A percentile compares a stretch with the other conserved stretches of the same genome.
phyloP scores from a whole-genome alignment of 2,888 invertebrate species.

The Eupithecia insigniata region DNA sequence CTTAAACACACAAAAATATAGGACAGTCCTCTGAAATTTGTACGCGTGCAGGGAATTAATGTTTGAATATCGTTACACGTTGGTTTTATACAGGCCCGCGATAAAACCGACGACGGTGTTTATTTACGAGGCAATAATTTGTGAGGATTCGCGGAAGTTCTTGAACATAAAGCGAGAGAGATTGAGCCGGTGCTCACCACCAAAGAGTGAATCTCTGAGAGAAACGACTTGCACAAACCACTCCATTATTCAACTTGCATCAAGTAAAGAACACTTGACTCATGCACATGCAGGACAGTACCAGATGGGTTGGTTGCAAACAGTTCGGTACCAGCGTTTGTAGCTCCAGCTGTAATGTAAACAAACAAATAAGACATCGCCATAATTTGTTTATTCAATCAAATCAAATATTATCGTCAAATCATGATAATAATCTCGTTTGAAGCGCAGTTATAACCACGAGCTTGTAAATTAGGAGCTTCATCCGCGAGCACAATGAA shows the following conservation, averaged over 20 bases:
- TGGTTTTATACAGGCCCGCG: conserved; percentile 25
- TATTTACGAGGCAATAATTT: conserved; percentile 34
- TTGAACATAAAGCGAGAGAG: conserved; percentile 23
- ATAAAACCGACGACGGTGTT: conserved; percentile 30
- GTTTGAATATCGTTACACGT: conserved; percentile 31
- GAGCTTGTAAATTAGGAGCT: conserved; percentile 19
- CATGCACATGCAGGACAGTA: not conserved
- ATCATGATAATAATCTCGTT: conserved; percentile 7
- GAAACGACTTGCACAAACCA: conserved; percentile 2
- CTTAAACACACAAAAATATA: not conserved
- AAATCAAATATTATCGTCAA: conserved; percentile 6
- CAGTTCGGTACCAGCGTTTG: not conserved
- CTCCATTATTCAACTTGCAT: not conserved
- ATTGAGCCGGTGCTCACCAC: conserved; percentile 19
- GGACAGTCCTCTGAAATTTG: conserved; percentile 19
- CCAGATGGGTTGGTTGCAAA: not conserved
- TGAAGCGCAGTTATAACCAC: not conserved
- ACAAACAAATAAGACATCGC: not conserved
- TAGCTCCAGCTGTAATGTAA: not conserved
- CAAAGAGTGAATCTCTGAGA: conserved; percentile 23
- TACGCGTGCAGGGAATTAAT: conserved; percentile 33
- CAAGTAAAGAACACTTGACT: not conserved
- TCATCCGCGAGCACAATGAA: conserved; percentile 12
- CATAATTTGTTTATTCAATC: conserved; percentile 5
- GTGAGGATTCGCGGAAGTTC: conserved; percentile 30